Percentiles rank a stretch among this genome's conserved stretches.
These are phyloP conservation scores for Dufourea novaeangliae DNA, from an alignment of 1,140 invertebrate genomes.

Conservation along the genomic window DNA sequence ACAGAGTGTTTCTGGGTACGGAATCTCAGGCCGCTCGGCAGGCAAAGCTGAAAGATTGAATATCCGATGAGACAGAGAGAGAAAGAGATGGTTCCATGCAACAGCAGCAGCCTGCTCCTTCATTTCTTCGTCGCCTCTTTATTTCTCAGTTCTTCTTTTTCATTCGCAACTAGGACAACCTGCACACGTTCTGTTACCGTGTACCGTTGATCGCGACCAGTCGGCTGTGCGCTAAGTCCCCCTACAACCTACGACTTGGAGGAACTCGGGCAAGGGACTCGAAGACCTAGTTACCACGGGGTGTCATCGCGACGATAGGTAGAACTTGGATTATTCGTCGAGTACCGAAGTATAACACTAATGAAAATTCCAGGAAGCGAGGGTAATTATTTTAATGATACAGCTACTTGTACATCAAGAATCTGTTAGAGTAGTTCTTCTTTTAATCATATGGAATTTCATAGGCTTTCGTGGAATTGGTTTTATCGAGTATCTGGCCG, in stretches of 20 bases:
- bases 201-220: neutral
- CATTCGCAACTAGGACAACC: conserved; percentile 17
- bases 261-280: neutral
- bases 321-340: no score
- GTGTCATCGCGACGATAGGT: neutral
- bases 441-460: no score
- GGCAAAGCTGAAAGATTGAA: conserved; percentile 87
- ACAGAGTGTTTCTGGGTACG: conserved; percentile 95
- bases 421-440: no score
- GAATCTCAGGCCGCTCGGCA: conserved; percentile 96
- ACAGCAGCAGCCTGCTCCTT: conserved; percentile 2
- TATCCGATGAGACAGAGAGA: conserved; percentile 40
- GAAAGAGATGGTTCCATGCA: no score
- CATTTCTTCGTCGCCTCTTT: neutral
- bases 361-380: no score
- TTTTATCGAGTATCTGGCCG: no score
- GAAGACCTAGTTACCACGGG: neutral
- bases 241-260: neutral
- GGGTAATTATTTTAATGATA: no score
- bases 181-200: neutral
- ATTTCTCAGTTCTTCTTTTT: no score
- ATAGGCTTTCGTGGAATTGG: no score
- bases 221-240: neutral
- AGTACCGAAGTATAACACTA: no score
- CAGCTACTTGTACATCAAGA: no score